These are phyloP conservation scores for Atherinomorus stipes DNA, from an alignment of 2,113 vertebrate genomes.

Conservation along the genomic window DNA sequence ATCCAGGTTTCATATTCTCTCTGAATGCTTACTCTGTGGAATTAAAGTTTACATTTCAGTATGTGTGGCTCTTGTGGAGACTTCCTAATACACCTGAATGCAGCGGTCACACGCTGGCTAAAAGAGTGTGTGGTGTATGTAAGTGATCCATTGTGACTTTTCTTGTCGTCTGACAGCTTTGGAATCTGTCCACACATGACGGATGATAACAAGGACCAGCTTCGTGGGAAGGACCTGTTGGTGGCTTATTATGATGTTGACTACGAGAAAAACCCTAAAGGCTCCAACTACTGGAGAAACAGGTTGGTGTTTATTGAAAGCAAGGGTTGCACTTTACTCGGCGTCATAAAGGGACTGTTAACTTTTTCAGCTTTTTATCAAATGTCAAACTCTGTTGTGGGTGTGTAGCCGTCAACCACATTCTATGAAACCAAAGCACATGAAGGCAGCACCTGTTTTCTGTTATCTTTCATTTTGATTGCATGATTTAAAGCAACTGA, in stretches of 20 bases:
- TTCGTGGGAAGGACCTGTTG: slow-evolving; percentile 93
- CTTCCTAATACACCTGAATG: too few relatives aligned
- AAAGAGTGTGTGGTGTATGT: too few relatives aligned
- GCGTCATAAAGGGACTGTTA: not conserved
- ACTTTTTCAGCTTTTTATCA: not conserved
- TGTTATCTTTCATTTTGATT: not conserved
- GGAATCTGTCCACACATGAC: slow-evolving; percentile 98
- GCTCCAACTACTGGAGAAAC: slow-evolving; percentile 99
- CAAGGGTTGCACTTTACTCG: not conserved
- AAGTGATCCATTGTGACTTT: not conserved
- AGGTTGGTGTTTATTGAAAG: slow-evolving; percentile 79
- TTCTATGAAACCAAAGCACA: not conserved
- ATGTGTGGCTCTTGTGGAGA: too few relatives aligned
- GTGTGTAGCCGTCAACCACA: not conserved
- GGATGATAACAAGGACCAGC: slow-evolving; percentile 95
- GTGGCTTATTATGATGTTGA: slow-evolving; percentile 97
- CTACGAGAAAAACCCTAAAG: slow-evolving; percentile 96
- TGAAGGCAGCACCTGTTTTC: not conserved
- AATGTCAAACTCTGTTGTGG: not conserved
- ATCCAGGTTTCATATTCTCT: not conserved
- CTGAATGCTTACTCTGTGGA: not conserved
- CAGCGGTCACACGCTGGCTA: too few relatives aligned
- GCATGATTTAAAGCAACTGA: not conserved
- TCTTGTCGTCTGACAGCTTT: slow-evolving; percentile 80
- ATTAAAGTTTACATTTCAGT: not conserved